These are phyloP conservation scores for Leuctra nigra DNA, from an alignment of 2,888 invertebrate genomes.

Conservation along the genomic window DNA sequence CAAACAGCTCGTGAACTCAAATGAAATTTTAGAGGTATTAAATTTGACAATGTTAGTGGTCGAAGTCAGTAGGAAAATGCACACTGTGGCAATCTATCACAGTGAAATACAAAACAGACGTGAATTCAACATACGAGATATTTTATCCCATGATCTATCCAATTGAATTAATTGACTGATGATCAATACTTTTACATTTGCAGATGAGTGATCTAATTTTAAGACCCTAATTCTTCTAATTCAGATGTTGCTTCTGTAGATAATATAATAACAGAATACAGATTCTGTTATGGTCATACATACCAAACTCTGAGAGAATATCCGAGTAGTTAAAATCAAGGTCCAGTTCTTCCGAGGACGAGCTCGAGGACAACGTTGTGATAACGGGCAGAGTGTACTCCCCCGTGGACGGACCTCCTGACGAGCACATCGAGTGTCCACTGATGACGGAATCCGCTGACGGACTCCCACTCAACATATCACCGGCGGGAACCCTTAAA, in stretches of 20 bases:
- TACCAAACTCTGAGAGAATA: slow-evolving; percentile 21
- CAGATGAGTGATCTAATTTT: no score
- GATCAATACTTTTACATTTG: no score
- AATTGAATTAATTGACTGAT: no score
- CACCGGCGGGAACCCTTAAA: slow-evolving; percentile 31
- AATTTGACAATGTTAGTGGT: no score
- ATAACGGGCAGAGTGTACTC: slow-evolving; percentile 54
- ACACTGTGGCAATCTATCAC: no score
- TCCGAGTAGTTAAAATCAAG: slow-evolving; percentile 36
- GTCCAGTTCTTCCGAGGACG: slow-evolving; percentile 62
- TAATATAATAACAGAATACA: neutral
- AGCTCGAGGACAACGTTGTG: slow-evolving; percentile 61
- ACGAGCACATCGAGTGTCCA: slow-evolving; percentile 39
- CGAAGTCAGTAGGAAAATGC: no score
- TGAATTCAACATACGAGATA: no score
- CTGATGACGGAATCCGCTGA: slow-evolving; percentile 45
- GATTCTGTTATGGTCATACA: slow-evolving; percentile 10
- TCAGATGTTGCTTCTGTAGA: slow-evolving; percentile 2
- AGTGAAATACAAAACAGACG: no score
- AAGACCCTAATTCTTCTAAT: no score
- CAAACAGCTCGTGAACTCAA: no score
- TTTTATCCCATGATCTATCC: no score
- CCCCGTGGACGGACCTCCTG: slow-evolving; percentile 36
- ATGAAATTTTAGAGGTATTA: no score
- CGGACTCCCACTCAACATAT: slow-evolving; percentile 41